phyloP scores from a whole-genome alignment of 2,888 invertebrate genomes.

The Andrena hattorfiana region DNA sequence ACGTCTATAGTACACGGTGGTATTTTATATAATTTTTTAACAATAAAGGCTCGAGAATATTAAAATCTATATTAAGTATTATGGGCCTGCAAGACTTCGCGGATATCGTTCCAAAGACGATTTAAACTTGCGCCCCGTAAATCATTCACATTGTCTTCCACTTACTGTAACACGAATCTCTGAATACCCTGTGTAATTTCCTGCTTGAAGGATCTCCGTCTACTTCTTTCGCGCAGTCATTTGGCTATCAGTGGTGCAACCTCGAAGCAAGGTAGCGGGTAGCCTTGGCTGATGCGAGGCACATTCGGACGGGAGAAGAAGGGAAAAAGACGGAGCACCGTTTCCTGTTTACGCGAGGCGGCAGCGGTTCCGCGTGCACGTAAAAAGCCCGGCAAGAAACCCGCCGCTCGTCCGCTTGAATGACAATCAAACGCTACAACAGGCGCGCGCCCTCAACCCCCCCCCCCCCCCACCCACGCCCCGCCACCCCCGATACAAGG shows the following conservation, averaged over 20 bases:
- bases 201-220: no score
- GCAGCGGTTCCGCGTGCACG: constrained; percentile 13
- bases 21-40: no score
- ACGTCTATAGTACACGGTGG: no score
- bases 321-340: background rate
- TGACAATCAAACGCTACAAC: constrained; percentile 76
- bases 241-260: background rate
- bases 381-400: constrained; percentile 58
- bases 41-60: no score
- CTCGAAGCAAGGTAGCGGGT: background rate
- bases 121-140: no score
- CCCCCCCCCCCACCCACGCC: constrained; percentile 56
- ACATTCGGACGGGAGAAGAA: background rate
- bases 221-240: no score
- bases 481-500: constrained; percentile 70
- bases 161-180: no score
- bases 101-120: no score
- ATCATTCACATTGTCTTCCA: no score
- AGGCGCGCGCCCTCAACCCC: constrained; percentile 50
- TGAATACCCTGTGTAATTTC: no score
- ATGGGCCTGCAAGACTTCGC: no score
- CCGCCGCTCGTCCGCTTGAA: constrained; percentile 63
- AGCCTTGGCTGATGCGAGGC: background rate
- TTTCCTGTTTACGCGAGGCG: constrained; percentile 53
- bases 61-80: no score